These are phyloP conservation scores for Erpornis zantholeuca DNA, from an alignment of 2,113 vertebrate species.

Conservation along the genomic window DNA sequence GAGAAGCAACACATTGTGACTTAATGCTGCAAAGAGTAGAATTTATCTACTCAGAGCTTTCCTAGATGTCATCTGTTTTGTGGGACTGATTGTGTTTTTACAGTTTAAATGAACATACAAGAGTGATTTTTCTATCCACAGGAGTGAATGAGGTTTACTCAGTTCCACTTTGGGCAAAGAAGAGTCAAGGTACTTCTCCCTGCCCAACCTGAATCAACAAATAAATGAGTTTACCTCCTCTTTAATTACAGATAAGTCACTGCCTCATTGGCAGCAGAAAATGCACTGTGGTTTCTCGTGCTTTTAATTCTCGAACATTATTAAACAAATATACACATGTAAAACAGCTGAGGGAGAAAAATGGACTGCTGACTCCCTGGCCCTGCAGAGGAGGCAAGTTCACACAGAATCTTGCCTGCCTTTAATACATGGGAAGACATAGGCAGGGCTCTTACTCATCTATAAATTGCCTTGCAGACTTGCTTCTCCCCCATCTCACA, in stretches of 20 bases:
- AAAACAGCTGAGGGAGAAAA: not conserved
- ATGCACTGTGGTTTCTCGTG: not conserved
- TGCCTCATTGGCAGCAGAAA: not conserved
- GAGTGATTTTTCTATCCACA: not conserved
- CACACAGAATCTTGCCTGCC: not conserved
- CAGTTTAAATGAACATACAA: not conserved
- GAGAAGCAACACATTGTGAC: not conserved
- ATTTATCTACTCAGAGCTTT: not conserved
- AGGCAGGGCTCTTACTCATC: not conserved
- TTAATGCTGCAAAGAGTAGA: not conserved
- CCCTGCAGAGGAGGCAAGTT: not conserved
- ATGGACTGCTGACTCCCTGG: not conserved
- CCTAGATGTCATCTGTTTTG: not conserved
- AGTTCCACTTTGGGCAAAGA: not conserved
- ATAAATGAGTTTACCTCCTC: not conserved
- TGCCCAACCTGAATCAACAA: slow-evolving; percentile 14
- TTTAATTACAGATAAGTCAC: not conserved
- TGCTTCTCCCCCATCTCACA: not conserved
- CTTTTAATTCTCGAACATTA: not conserved
- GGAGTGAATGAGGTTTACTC: not conserved
- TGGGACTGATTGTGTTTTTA: not conserved
- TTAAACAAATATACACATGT: not conserved
- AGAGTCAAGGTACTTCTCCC: not conserved
- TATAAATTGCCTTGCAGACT: not conserved
- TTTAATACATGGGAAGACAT: not conserved